A percentile compares a stretch with the other conserved stretches of the same genome.
Evolutionary conservation across 2,797 vertebrate species (phyloP).

Genomic region (Macropus fuliginosus): DNA sequence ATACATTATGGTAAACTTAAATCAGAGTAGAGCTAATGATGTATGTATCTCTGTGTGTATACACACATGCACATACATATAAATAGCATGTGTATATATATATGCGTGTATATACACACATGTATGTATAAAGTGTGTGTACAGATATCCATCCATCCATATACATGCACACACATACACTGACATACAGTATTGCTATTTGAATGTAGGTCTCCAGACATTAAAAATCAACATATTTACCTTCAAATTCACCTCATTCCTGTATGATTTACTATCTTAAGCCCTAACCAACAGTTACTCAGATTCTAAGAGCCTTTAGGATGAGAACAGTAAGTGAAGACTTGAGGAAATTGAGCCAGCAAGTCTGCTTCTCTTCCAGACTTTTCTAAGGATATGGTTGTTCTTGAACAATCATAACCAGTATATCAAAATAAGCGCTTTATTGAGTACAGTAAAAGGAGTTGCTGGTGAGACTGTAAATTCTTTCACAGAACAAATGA

Average conservation of each 20-base stretch:
- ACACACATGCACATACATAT: background rate
- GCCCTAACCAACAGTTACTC: background rate
- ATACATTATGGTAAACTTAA: background rate
- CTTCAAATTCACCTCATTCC: background rate
- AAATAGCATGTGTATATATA: too few species aligned
- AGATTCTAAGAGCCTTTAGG: background rate
- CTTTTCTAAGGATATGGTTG: conserved; percentile 82
- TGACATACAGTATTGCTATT: background rate
- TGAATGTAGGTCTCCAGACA: background rate
- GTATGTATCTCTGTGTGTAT: background rate
- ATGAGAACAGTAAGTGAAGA: background rate
- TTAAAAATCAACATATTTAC: background rate
- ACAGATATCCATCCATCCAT: too few species aligned
- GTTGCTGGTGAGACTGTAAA: conserved; percentile 84
- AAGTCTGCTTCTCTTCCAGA: conserved; percentile 53
- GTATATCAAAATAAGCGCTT: conserved; percentile 85
- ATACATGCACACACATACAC: background rate
- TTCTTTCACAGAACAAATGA: conserved; percentile 83
- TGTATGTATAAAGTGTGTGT: too few species aligned
- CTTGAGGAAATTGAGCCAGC: conserved; percentile 5
- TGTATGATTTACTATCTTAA: background rate
- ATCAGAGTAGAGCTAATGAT: background rate
- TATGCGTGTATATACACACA: rapidly evolving
- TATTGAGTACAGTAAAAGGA: conserved; percentile 83
- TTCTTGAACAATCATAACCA: conserved; percentile 82